Evolutionary conservation across 2,888 invertebrate species (phyloP).

Genomic region (Melangyna quadrimaculata): DNA sequence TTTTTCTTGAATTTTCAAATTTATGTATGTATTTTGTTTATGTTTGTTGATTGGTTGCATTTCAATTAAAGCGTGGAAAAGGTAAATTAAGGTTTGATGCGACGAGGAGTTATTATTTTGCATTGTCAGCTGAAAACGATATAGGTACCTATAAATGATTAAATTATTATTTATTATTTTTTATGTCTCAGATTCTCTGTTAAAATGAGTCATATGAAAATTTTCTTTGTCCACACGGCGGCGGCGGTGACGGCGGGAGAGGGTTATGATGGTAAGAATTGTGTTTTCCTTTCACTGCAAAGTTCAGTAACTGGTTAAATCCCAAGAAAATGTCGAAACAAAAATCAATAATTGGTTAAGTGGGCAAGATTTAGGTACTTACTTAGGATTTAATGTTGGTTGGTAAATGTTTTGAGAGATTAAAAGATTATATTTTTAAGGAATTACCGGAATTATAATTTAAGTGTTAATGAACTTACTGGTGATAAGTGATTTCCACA

Average conservation of each 20-base stretch:
- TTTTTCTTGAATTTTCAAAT: conserved; percentile 21
- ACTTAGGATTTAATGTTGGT: background rate
- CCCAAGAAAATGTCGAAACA: background rate
- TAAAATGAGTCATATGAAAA: conserved; percentile 55
- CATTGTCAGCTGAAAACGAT: conserved; percentile 46
- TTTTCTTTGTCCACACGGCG: conserved; percentile 37
- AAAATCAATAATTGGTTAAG: conserved; percentile 28
- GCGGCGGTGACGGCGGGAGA: background rate
- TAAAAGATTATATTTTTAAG: background rate
- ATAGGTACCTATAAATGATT: too few species aligned
- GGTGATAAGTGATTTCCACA: background rate
- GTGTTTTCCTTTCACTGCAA: conserved; percentile 34
- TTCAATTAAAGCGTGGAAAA: conserved; percentile 39
- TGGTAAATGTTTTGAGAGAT: background rate
- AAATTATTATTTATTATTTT: background rate
- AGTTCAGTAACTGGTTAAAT: conserved; percentile 4
- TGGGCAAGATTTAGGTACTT: background rate
- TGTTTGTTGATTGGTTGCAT: conserved; percentile 17
- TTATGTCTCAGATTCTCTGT: background rate
- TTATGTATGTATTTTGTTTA: conserved; percentile 21
- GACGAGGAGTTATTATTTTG: conserved; percentile 3
- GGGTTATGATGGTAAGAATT: background rate
- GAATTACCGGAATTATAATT: background rate
- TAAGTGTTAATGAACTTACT: background rate
- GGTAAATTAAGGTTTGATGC: conserved; percentile 20